Evolutionary conservation across 1,140 invertebrate genomes (phyloP), one percentile per base, ranked within the genome.

Genomic region (Penaeus vannamei): DNA sequence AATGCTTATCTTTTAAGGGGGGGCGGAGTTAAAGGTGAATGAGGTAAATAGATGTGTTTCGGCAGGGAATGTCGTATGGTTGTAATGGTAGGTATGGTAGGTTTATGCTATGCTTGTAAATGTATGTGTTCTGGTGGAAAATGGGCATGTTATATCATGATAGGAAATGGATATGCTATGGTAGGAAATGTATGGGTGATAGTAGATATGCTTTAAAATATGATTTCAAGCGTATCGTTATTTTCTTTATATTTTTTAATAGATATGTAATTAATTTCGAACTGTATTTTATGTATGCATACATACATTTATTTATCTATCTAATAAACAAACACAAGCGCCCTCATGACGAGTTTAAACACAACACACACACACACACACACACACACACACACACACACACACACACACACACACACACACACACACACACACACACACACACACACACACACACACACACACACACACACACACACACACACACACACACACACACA

Each of bases 181-280:
- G 42, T 46, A 46, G 42, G 3, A 10, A 46, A 46, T 46, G 42
- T 10, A 10, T 46, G 10, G 10, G 42, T 46, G 42, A 10, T 46
- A 46, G 42, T 3, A 46, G 10, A 5, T 46, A 10, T 46, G 10
- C n/a, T n/a, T n/a, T n/a, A n/a, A n/a, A n/a, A n/a, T n/a, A n/a
- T n/a, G n/a, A n/a, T n/a, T n/a, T n/a, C n/a, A n/a, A n/a, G n/a
- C n/a, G n/a, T n/a, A n/a, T n/a, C n/a, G n/a, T n/a, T n/a, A n/a
- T n/a, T n/a, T n/a, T n/a, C n/a, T n/a, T n/a, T 76, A 76, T 76
- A 76, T 76, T 36, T 76, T 36, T 76, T 36, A 36, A 76, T 76
- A 76, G 32, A 76, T 76, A 76, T 76, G 32, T 76, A 76, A 36
- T 32, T 69, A 7, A n/a, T n/a, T 69, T 7, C 23, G 23, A 7